Evolutionary conservation across 2,888 invertebrate genomes (phyloP), one percentile per base, ranked within the genome.

Genomic region (Melanchra persicariae): DNA sequence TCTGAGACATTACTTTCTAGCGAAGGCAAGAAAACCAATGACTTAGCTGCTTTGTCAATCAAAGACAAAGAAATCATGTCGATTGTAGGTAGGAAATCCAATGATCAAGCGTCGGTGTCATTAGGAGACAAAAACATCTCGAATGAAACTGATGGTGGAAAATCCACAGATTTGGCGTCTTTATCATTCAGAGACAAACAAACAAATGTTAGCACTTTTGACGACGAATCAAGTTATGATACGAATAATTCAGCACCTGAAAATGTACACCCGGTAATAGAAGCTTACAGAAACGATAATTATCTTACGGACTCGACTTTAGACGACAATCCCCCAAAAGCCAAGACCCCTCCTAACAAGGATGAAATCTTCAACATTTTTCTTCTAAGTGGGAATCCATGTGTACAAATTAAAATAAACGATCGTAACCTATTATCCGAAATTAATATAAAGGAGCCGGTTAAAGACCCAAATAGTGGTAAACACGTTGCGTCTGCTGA

Each of bases 201-300:
- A 55, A 74, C 74, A 3, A 59, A 75, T 69, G 52, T 72, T 37
- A 72, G 70, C 54, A 63, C 19, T 40, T 58, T 64, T 43, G 77
- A 70, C 24, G 74, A 70, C 9, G 59, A 57, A 30, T 81, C 81
- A 9, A 81, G 65, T 43, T 40, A 65, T 47, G 57, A 52, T 22
- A 72, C 59, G 30, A 78, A 70, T 49, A 58, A 10, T 47, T 65
- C 77, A 5, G 64, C 43, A 7, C 49, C 19, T 8, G 71, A 76
- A 68, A 74, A 67, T 37, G 57, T 75, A 37, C 52, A 70, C 17
- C 24, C 73, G 7, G 78, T 92, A 0, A 66, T 92, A 1, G 90
- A 94, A 82, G 87, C 92, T 26, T 94, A 90, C 79, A 91, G 88
- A 85, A 94, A 94, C 67, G 90, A 92, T 37, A 87, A 92, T 60